Percentiles rank a stretch among this genome's conserved stretches.
Conservation (phyloP, 2,888 invertebrate species). For the Ametastegia equiseti region DNA sequence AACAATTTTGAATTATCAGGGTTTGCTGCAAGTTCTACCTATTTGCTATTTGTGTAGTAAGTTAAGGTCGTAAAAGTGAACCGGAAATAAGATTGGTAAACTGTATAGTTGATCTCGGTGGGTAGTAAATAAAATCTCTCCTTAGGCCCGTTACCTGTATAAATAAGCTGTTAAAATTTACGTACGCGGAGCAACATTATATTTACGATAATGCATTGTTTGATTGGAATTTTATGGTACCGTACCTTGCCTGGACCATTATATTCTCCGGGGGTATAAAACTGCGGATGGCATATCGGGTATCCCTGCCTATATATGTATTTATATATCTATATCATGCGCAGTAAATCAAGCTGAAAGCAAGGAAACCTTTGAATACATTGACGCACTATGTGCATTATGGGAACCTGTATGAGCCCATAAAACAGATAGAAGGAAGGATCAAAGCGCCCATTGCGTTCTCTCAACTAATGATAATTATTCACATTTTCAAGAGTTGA, state of each 20-base stretch:
- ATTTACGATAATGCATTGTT: slow-evolving; percentile 69
- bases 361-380: slow-evolving; percentile 60
- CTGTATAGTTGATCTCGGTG: neutral
- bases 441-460: neutral
- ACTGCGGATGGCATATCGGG: slow-evolving; percentile 51
- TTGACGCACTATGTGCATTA: slow-evolving; percentile 48
- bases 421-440: neutral
- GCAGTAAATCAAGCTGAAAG: slow-evolving; percentile 60
- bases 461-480: too few relatives aligned
- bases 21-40: too few relatives aligned
- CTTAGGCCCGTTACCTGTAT: neutral
- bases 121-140: slow-evolving; percentile 28
- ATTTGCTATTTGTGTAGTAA: neutral
- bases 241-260: slow-evolving; percentile 61
- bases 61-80: neutral
- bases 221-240: slow-evolving; percentile 68
- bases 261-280: slow-evolving; percentile 60
- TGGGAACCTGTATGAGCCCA: neutral
- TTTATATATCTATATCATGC: slow-evolving; percentile 51
- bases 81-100: neutral
- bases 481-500: too few relatives aligned
- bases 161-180: slow-evolving; percentile 27
- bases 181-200: slow-evolving; percentile 55
- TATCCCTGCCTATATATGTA: slow-evolving; percentile 44
- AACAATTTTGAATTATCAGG: neutral